Evolutionary conservation across 2,797 vertebrate genomes (phyloP).

Genomic region (Hydrocynus forskahlii): DNA sequence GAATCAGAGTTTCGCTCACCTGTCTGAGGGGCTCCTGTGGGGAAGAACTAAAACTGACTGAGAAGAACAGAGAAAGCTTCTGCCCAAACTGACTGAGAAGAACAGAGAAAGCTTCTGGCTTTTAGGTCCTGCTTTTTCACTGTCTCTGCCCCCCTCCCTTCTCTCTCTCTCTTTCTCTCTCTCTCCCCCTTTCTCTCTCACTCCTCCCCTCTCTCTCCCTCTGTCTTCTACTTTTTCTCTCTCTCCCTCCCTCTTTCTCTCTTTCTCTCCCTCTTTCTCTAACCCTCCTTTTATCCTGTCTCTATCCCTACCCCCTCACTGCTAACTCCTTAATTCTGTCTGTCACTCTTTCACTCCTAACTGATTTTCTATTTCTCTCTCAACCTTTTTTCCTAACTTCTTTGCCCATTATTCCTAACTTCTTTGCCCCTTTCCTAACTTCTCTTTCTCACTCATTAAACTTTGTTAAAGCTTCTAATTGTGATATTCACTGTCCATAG

Average conservation of each 20-base stretch:
- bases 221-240: slow-evolving; percentile 69
- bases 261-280: slow-evolving; percentile 61
- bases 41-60: slow-evolving; percentile 10
- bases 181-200: not conserved
- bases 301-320: too few relatives aligned
- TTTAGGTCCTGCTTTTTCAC: slow-evolving; percentile 52
- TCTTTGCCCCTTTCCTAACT: too few relatives aligned
- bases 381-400: too few relatives aligned
- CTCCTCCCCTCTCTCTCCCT: not conserved
- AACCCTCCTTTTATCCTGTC: slow-evolving; percentile 54
- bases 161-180: slow-evolving; percentile 9
- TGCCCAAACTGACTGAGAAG: slow-evolving; percentile 28
- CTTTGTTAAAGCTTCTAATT: too few relatives aligned
- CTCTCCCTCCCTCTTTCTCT: slow-evolving; percentile 50
- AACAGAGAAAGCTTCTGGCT: slow-evolving; percentile 48
- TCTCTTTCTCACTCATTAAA: too few relatives aligned
- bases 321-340: too few relatives aligned
- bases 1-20: slow-evolving; percentile 49
- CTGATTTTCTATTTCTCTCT: too few relatives aligned
- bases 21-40: slow-evolving; percentile 31
- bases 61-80: slow-evolving; percentile 46
- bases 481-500: too few relatives aligned
- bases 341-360: too few relatives aligned
- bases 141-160: slow-evolving; percentile 68
- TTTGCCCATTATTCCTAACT: too few relatives aligned